Conservation (phyloP, 2,113 vertebrate species). For the Myrmecobius fasciatus region DNA sequence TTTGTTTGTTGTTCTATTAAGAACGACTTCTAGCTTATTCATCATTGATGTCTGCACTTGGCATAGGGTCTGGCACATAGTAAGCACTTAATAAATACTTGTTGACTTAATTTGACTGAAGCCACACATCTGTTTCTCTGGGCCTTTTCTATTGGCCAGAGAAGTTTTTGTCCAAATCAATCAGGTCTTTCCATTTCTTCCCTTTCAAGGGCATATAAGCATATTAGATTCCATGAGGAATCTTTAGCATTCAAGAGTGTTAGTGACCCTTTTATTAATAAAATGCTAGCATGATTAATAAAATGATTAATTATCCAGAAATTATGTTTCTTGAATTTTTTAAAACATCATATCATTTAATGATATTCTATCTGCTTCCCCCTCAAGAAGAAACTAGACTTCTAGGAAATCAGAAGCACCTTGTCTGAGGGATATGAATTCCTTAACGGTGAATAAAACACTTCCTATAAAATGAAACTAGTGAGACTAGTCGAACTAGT, state of each 20-base stretch:
- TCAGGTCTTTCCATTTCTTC: conserved; percentile 28
- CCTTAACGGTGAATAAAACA: neutral
- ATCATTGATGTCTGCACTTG: conserved; percentile 56
- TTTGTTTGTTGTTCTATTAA: conserved; percentile 11
- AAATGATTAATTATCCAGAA: neutral
- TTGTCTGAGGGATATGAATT: neutral
- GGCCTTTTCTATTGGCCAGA: conserved; percentile 71
- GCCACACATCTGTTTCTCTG: conserved; percentile 67
- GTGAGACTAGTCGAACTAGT: neutral
- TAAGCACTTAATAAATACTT: neutral
- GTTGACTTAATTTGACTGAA: conserved; percentile 33
- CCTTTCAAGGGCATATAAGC: too few species aligned
- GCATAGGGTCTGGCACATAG: conserved; percentile 30
- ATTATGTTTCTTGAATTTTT: neutral
- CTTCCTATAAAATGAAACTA: neutral
- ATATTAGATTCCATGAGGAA: too few species aligned
- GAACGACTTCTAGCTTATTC: conserved; percentile 78
- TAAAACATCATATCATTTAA: neutral
- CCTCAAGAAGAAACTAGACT: neutral
- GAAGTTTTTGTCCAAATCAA: conserved; percentile 64
- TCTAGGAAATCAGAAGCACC: neutral
- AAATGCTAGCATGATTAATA: neutral
- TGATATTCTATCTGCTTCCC: neutral
- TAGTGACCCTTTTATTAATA: neutral
- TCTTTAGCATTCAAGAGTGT: neutral